phyloP scores from a whole-genome alignment of 2,113 vertebrate genomes.

The Grallaria varia region DNA sequence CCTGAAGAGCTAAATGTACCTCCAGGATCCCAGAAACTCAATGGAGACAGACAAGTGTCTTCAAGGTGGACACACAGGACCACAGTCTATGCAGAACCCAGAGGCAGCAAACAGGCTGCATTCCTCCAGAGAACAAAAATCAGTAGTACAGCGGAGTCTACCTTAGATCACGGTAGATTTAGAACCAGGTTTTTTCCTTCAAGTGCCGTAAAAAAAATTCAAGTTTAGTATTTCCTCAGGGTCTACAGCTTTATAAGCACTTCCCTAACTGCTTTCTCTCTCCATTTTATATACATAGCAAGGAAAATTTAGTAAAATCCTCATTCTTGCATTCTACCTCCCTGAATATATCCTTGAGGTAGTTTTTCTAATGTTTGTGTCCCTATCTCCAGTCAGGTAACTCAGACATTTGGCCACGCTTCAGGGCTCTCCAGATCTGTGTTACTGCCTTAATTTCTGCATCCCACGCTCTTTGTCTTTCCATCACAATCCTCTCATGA shows the following conservation, averaged over 20 bases:
- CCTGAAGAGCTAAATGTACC: background rate
- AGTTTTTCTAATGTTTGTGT: background rate
- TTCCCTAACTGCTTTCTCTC: background rate
- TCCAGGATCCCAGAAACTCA: background rate
- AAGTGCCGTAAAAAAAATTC: background rate
- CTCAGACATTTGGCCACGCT: background rate
- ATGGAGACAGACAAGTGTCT: background rate
- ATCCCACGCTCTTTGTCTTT: background rate
- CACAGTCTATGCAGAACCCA: rapidly evolving
- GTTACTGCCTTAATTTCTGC: background rate
- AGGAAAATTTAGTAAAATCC: background rate
- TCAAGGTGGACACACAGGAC: background rate
- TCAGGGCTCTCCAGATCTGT: background rate
- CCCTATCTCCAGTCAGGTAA: background rate
- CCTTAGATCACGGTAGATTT: background rate
- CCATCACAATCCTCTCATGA: background rate
- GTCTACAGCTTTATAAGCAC: background rate
- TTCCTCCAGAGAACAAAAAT: background rate
- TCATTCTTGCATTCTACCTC: background rate
- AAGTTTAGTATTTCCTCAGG: background rate
- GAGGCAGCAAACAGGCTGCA: background rate
- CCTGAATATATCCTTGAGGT: background rate
- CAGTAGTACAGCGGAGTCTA: background rate
- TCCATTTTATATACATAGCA: background rate
- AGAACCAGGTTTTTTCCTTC: background rate